A percentile compares a stretch with the other conserved stretches of the same genome.
Conservation (phyloP, 2,113 vertebrate genomes). For the Tichodroma muraria region DNA sequence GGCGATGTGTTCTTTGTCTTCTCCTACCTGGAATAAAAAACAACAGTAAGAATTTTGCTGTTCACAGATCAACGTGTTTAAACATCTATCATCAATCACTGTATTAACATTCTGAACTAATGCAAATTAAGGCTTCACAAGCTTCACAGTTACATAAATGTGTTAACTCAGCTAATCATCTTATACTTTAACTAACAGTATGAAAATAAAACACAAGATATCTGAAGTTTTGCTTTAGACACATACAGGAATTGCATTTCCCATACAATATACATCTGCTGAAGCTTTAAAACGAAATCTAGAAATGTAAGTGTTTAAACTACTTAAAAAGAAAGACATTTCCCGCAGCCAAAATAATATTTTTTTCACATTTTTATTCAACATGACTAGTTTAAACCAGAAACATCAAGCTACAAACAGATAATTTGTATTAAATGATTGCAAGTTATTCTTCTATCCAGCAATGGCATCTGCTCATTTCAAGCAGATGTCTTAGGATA, state of each 20-base stretch:
- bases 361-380: neutral
- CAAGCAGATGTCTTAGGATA: neutral
- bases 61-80: neutral
- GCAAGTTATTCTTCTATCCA: neutral
- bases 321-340: neutral
- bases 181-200: neutral
- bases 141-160: neutral
- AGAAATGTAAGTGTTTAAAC: neutral
- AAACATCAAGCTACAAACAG: neutral
- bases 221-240: neutral
- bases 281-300: neutral
- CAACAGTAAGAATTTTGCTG: neutral
- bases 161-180: neutral
- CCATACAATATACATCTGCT: neutral
- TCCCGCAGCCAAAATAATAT: neutral
- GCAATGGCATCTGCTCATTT: neutral
- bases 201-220: neutral
- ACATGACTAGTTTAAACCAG: neutral
- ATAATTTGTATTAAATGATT: neutral
- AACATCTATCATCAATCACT: neutral
- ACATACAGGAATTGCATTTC: neutral
- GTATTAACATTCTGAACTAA: neutral
- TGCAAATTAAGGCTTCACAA: neutral
- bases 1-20: constrained; percentile 81
- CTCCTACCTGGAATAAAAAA: constrained; percentile 78